A percentile compares a stretch with the other conserved stretches of the same genome.
Conservation (phyloP, 2,888 invertebrate species). For the Drosophila planitibia region DNA sequence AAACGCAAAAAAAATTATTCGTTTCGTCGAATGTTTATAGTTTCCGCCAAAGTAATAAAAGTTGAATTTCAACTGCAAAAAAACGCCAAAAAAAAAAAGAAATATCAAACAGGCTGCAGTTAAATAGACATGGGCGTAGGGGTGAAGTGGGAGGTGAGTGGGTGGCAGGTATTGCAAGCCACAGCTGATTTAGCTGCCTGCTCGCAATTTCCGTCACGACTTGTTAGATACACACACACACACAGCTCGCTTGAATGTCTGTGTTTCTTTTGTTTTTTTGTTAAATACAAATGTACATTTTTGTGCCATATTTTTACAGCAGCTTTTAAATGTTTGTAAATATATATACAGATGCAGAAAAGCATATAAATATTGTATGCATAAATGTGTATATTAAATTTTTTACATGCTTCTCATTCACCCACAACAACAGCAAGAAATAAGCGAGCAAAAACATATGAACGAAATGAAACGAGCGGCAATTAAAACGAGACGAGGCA, state of each 20-base stretch:
- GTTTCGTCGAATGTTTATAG: slow-evolving; percentile 63
- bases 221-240: slow-evolving; percentile 27
- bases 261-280: slow-evolving; percentile 15
- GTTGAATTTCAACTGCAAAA: slow-evolving; percentile 47
- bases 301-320: slow-evolving; percentile 55
- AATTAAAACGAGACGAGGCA: slow-evolving; percentile 72
- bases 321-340: slow-evolving; percentile 32
- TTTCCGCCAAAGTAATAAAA: slow-evolving; percentile 66
- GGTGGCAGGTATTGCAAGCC: slow-evolving; percentile 27
- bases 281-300: slow-evolving; percentile 27
- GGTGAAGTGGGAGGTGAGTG: not conserved
- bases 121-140: not conserved
- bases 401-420: slow-evolving; percentile 74
- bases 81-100: slow-evolving; percentile 14
- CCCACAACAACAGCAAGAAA: slow-evolving; percentile 64
- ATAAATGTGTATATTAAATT: slow-evolving; percentile 31
- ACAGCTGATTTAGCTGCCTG: slow-evolving; percentile 69
- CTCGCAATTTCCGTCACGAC: slow-evolving; percentile 75
- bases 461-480: slow-evolving; percentile 50
- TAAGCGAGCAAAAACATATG: slow-evolving; percentile 40
- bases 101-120: slow-evolving; percentile 22
- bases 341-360: slow-evolving; percentile 2
- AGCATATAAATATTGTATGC: slow-evolving; percentile 36
- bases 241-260: slow-evolving; percentile 24
- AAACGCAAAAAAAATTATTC: slow-evolving; percentile 18